A percentile compares a stretch with the other conserved stretches of the same genome.
These are phyloP conservation scores for Hirudinaria manillensis DNA, from an alignment of 2,888 invertebrate species.

Conservation along the genomic window DNA sequence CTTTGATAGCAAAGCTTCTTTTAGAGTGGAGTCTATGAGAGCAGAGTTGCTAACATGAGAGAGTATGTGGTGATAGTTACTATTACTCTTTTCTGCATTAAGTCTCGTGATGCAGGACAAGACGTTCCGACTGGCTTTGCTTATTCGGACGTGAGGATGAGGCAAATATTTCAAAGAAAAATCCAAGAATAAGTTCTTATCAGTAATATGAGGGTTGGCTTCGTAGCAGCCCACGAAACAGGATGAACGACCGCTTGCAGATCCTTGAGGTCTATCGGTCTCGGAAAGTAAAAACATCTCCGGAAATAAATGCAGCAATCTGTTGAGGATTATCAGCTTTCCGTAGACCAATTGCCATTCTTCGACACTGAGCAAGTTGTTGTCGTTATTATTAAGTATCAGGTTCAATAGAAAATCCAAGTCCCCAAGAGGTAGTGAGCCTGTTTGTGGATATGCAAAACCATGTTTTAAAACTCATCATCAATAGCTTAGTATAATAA, in stretches of 20 bases:
- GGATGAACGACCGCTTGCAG: not conserved
- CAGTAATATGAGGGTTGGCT: too few species aligned
- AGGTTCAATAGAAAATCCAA: not conserved
- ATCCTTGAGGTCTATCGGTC: not conserved
- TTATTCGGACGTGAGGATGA: conserved; percentile 4
- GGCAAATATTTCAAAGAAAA: not conserved
- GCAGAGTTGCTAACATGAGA: conserved; percentile 4
- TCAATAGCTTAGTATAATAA: too few species aligned
- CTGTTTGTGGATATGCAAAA: not conserved
- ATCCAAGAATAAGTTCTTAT: not conserved
- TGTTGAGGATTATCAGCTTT: not conserved
- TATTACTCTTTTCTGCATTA: not conserved
- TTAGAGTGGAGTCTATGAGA: not conserved
- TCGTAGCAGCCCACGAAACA: too few species aligned
- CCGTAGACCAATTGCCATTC: not conserved
- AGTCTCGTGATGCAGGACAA: not conserved
- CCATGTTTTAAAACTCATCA: too few species aligned
- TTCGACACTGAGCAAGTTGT: not conserved
- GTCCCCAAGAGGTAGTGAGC: not conserved
- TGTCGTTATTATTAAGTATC: not conserved
- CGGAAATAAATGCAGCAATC: not conserved
- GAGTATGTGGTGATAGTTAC: not conserved
- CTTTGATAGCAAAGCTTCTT: not conserved
- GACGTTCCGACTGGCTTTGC: conserved; percentile 1
- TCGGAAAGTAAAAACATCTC: not conserved